A percentile compares a stretch with the other conserved stretches of the same genome.
phyloP scores from a whole-genome alignment of 2,797 vertebrate genomes.

The Acipenser ruthenus region DNA sequence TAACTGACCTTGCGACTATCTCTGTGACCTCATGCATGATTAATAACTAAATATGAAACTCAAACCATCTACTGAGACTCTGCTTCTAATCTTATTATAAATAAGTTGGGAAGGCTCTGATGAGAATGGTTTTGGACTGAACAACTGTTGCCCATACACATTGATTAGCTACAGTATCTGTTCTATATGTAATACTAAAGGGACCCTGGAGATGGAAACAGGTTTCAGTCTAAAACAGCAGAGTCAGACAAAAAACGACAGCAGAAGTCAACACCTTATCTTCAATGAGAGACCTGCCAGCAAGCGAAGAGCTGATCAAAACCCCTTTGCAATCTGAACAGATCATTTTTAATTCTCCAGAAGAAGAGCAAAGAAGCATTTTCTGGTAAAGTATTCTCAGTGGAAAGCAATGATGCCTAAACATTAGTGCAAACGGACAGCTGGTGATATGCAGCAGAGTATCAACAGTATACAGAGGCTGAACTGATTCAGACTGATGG shows the following conservation, averaged over 20 bases:
- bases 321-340: background rate
- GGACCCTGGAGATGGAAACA: constrained; percentile 15
- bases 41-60: constrained; percentile 72
- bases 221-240: background rate
- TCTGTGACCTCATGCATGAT: constrained; percentile 67
- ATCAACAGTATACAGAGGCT: background rate
- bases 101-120: constrained; percentile 30
- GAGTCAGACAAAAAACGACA: background rate
- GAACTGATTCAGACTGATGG: background rate
- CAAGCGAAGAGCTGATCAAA: background rate
- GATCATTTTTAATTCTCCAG: background rate
- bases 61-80: constrained; percentile 43
- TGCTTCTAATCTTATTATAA: constrained; percentile 53
- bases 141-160: constrained; percentile 30
- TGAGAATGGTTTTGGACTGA: constrained; percentile 23
- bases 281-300: background rate
- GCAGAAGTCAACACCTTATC: background rate
- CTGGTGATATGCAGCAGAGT: background rate
- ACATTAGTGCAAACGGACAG: background rate
- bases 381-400: background rate
- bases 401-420: background rate
- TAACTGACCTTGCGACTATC: constrained; percentile 64
- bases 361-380: constrained; percentile 1
- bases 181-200: constrained; percentile 20
- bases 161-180: constrained; percentile 32